A percentile compares a stretch with the other conserved stretches of the same genome.
Conservation (phyloP, 2,113 vertebrate genomes). For the Calypte anna region DNA sequence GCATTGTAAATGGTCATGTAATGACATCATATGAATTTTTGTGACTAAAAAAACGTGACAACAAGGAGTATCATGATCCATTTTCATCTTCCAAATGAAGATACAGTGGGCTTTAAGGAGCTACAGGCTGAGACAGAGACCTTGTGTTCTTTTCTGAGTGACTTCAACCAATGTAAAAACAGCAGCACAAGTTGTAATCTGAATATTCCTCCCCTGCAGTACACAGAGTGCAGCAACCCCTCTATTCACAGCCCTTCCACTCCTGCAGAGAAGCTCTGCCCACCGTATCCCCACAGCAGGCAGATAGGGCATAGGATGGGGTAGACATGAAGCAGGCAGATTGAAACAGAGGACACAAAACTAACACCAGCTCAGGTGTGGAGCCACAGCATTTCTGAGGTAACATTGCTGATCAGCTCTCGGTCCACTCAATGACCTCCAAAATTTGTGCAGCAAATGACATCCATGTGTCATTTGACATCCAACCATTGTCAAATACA, state of each 20-base stretch:
- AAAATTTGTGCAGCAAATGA: not conserved
- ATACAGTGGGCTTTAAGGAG: not conserved
- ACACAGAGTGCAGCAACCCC: fast-evolving
- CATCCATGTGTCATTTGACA: not conserved
- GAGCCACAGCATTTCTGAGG: not conserved
- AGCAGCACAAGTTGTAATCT: not conserved
- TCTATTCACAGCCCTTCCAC: not conserved
- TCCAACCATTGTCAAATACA: not conserved
- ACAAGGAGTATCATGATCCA: not conserved
- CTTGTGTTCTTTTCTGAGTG: not conserved
- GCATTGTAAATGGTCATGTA: not conserved
- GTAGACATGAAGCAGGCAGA: not conserved
- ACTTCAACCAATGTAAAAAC: not conserved
- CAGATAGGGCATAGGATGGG: not conserved
- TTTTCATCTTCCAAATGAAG: not conserved
- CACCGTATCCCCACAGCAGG: not conserved
- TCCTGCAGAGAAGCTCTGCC: not conserved
- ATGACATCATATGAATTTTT: not conserved
- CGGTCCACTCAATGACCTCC: not conserved
- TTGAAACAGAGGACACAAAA: not conserved
- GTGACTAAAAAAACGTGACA: not conserved
- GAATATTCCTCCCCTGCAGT: not conserved
- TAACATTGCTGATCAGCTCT: not conserved
- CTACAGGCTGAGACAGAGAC: not conserved
- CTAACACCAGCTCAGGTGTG: not conserved